phyloP scores from a whole-genome alignment of 23 tunicate species.

The Oikopleura vanhoeffeni region DNA sequence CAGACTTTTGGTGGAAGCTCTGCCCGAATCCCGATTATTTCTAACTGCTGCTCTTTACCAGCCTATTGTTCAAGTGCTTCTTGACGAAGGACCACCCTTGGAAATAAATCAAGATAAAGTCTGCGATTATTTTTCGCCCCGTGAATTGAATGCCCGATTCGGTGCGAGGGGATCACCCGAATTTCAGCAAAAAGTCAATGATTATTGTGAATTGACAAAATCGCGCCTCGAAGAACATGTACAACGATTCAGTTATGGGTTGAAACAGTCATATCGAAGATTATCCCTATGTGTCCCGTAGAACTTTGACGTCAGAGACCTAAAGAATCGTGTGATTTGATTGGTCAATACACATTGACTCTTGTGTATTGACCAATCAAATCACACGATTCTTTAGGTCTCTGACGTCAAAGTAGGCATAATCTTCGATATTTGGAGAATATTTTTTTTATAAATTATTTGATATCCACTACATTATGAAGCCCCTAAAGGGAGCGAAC shows the following conservation, averaged over 20 bases:
- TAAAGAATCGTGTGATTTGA: too few relatives aligned
- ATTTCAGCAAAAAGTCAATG: slow-evolving; percentile 31
- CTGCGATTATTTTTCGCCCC: slow-evolving; percentile 23
- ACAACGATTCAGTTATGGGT: background rate
- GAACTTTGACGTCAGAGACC: too few relatives aligned
- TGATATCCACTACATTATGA: too few relatives aligned
- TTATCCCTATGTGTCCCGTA: too few relatives aligned
- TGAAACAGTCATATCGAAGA: too few relatives aligned
- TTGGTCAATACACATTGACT: too few relatives aligned
- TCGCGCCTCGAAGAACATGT: slow-evolving; percentile 5
- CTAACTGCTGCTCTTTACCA: slow-evolving; percentile 51
- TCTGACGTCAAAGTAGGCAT: too few relatives aligned
- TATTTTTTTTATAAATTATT: too few relatives aligned
- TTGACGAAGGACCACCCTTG: slow-evolving; percentile 62
- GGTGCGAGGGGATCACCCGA: slow-evolving; percentile 34
- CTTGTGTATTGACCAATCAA: too few relatives aligned
- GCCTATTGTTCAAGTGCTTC: slow-evolving; percentile 84
- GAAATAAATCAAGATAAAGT: slow-evolving; percentile 54
- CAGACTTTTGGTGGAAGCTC: slow-evolving; percentile 61
- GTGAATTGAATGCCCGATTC: slow-evolving; percentile 55
- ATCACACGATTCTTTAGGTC: too few relatives aligned
- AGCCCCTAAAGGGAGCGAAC: too few relatives aligned
- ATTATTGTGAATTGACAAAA: background rate
- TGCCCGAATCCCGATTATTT: slow-evolving; percentile 42
- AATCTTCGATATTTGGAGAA: too few relatives aligned